These are phyloP conservation scores for Pachypanchax playfairii DNA, from an alignment of 2,113 vertebrate species.

Conservation along the genomic window DNA sequence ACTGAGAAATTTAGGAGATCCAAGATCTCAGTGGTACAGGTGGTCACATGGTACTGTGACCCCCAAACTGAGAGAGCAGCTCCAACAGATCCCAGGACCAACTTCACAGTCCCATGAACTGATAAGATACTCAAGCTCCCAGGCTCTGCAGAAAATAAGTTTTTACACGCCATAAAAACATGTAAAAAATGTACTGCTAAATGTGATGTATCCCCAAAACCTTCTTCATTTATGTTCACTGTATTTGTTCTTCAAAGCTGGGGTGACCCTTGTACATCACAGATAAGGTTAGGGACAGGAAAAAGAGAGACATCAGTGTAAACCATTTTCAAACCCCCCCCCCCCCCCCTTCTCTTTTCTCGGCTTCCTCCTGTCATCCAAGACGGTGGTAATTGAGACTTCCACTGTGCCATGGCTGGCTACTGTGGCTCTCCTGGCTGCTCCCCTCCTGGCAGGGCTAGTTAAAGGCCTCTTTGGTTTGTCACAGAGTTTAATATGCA, in stretches of 20 bases:
- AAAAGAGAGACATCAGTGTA: conserved; percentile 76
- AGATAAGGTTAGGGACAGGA: conserved; percentile 64
- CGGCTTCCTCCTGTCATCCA: conserved; percentile 77
- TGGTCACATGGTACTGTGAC: no score
- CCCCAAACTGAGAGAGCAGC: no score
- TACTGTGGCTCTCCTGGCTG: conserved; percentile 82
- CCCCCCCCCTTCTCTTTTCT: conserved; percentile 26
- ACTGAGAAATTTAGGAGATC: no score
- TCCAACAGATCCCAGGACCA: no score
- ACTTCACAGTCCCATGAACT: no score
- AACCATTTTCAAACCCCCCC: conserved; percentile 67
- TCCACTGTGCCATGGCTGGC: conserved; percentile 81
- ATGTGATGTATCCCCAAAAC: conserved; percentile 40
- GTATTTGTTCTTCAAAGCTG: conserved; percentile 66
- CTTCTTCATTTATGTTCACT: conserved; percentile 63
- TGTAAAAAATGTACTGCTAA: conserved; percentile 15
- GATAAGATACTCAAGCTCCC: no score
- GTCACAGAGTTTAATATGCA: conserved; percentile 99
- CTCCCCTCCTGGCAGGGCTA: conserved; percentile 86
- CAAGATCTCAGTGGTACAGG: no score
- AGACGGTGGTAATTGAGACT: conserved; percentile 89
- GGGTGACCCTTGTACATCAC: conserved; percentile 76
- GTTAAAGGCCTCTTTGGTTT: conserved; percentile 99
- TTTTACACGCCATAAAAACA: conserved; percentile 17
- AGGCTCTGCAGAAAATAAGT: no score